Percentiles rank a stretch among this genome's conserved stretches.
Conservation (phyloP, 1,140 invertebrate species). For the Trichomalopsis sarcophagae region DNA sequence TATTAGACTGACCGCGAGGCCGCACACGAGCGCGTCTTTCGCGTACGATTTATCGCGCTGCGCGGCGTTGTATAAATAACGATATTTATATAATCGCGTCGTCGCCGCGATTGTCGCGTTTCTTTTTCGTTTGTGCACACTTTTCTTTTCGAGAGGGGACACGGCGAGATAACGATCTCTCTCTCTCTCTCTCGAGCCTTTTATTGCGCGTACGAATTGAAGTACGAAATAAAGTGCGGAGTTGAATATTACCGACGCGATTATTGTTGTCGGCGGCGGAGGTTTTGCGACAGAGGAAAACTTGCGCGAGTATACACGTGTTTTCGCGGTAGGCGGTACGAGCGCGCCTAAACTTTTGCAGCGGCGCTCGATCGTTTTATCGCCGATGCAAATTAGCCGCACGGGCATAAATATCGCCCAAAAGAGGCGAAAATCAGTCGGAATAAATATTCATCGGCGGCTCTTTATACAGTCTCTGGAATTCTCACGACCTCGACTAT, state of each 20-base stretch:
- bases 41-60: not conserved
- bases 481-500: not conserved
- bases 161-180: not conserved
- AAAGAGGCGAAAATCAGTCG: not conserved
- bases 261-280: not conserved
- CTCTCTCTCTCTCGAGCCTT: no score
- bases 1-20: not conserved
- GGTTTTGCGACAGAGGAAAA: not conserved
- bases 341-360: not conserved
- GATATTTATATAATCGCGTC: not conserved
- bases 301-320: not conserved
- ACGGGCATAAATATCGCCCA: not conserved
- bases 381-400: not conserved
- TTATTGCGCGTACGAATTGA: not conserved
- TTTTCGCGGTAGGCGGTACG: not conserved
- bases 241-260: not conserved
- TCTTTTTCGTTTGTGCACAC: not conserved
- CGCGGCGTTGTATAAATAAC: not conserved
- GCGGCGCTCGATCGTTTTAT: not conserved
- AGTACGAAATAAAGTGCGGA: conserved; percentile 1
- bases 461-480: no score
- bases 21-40: not conserved
- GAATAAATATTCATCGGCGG: not conserved
- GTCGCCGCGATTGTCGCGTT: no score
- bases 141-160: no score